A percentile compares a stretch with the other conserved stretches of the same genome.
phyloP scores from a whole-genome alignment of 2,888 invertebrate species.

The Drosophila limbata region DNA sequence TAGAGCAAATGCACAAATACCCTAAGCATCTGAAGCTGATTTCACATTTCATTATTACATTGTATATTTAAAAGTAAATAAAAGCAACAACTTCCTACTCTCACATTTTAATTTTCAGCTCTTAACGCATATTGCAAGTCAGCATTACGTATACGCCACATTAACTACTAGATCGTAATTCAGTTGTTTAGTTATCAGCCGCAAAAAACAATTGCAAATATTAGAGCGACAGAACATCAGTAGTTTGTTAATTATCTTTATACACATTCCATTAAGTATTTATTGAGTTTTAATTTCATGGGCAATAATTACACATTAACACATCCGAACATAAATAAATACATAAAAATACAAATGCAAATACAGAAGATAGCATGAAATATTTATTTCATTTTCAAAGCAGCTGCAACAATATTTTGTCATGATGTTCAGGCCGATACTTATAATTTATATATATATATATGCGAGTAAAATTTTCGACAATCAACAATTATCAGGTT shows the following conservation, averaged over 20 bases:
- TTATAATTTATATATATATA: not conserved
- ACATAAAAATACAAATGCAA: conserved; percentile 15
- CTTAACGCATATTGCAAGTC: conserved; percentile 3
- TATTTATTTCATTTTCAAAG: conserved; percentile 38
- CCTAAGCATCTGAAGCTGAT: not conserved
- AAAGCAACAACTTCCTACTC: not conserved
- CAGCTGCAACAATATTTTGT: conserved; percentile 18
- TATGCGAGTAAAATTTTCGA: conserved; percentile 4
- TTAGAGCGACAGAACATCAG: conserved; percentile 5
- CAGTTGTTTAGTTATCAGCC: conserved; percentile 12
- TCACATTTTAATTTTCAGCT: not conserved
- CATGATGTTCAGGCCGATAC: conserved; percentile 5
- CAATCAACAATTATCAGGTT: not conserved
- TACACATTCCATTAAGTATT: conserved; percentile 21
- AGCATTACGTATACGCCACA: conserved; percentile 19
- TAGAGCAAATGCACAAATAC: not conserved
- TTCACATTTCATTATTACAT: not conserved
- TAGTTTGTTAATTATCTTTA: conserved; percentile 23
- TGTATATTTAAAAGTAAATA: not conserved
- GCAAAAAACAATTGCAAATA: conserved; percentile 15
- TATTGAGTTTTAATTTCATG: conserved; percentile 31
- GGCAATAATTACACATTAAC: conserved; percentile 34
- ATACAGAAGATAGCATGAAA: conserved; percentile 7
- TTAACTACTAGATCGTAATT: not conserved
- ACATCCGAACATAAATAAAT: conserved; percentile 17